Conservation (phyloP, 2,888 invertebrate genomes). For the Nephrotoma appendiculata region DNA sequence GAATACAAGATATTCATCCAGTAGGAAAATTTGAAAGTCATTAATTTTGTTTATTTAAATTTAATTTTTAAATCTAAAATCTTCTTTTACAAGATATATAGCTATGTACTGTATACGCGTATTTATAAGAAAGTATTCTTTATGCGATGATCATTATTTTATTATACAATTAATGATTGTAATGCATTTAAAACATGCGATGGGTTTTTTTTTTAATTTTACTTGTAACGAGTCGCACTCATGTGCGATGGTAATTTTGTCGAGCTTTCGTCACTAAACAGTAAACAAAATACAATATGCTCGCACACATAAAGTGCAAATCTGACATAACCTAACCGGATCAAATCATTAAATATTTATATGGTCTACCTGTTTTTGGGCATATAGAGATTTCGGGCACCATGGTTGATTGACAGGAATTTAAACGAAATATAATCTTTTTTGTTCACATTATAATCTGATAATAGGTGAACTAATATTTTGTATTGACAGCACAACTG, state of each 20-base stretch:
- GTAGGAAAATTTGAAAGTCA: neutral
- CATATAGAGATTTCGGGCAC: neutral
- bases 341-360: neutral
- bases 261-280: neutral
- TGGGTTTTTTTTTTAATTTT: neutral
- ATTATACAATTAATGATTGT: neutral
- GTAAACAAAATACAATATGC: neutral
- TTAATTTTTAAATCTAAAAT: neutral
- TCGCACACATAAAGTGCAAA: neutral
- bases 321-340: neutral
- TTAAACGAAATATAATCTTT: neutral
- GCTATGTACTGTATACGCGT: neutral
- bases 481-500: too few relatives aligned
- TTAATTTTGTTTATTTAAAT: neutral
- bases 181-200: neutral
- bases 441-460: neutral
- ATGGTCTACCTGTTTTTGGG: neutral
- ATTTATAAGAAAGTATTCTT: neutral
- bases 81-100: neutral
- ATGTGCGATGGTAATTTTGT: neutral
- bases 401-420: neutral
- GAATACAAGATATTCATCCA: neutral
- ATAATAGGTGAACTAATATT: neutral
- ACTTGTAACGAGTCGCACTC: neutral
- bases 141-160: neutral